Conservation (phyloP, 2,113 vertebrate genomes). For the Apus apus region DNA sequence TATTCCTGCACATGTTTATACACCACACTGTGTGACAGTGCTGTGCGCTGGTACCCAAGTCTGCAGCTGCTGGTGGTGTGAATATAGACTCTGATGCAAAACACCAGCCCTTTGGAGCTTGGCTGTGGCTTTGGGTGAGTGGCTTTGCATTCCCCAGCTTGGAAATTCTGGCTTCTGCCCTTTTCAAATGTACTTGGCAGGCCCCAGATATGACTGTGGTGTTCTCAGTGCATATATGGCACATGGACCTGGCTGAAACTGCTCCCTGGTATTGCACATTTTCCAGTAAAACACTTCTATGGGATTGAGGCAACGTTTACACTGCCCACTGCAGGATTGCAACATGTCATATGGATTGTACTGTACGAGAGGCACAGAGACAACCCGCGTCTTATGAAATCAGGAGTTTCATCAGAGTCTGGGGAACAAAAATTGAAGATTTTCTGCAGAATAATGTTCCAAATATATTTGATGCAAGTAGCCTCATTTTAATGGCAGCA, state of each 20-base stretch:
- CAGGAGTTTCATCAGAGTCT: neutral
- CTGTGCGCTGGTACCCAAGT: neutral
- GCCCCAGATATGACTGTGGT: neutral
- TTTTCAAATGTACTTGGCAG: neutral
- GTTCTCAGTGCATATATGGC: neutral
- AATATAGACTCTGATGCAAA: neutral
- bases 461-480: neutral
- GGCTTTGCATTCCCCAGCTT: neutral
- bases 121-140: rapidly evolving
- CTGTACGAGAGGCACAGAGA: neutral
- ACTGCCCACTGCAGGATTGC: no score
- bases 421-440: neutral
- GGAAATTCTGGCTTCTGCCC: neutral
- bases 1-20: neutral
- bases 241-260: neutral
- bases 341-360: neutral
- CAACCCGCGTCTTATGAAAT: neutral
- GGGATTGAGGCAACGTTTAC: rapidly evolving
- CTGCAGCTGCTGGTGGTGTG: neutral
- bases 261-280: neutral
- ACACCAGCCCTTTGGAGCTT: neutral
- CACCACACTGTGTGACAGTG: neutral
- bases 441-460: neutral
- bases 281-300: neutral
- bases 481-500: neutral